A percentile compares a stretch with the other conserved stretches of the same genome.
Conservation (phyloP, 2,113 vertebrate genomes). For the Copsychus sechellarum region DNA sequence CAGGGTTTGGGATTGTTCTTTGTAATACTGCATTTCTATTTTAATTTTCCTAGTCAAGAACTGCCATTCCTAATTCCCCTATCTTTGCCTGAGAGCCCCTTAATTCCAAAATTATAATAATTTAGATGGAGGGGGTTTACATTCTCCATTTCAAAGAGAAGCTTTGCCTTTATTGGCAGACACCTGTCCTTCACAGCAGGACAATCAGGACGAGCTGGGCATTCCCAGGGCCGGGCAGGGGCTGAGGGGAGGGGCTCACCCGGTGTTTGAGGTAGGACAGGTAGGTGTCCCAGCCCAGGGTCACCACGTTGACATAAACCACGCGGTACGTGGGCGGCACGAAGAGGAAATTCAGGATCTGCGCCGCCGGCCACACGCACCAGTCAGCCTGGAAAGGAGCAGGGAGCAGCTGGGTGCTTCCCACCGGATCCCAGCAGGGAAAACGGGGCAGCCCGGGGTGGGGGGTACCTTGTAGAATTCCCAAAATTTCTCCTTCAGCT, state of each 20-base stretch:
- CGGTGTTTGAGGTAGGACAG: slow-evolving; percentile 87
- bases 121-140: too few relatives aligned
- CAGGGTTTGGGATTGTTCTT: too few relatives aligned
- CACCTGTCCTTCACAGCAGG: too few relatives aligned
- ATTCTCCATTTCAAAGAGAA: too few relatives aligned
- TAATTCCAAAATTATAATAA: too few relatives aligned
- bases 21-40: too few relatives aligned
- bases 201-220: too few relatives aligned
- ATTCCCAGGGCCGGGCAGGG: too few relatives aligned
- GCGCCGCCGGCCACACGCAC: slow-evolving; percentile 88
- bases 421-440: accelerated
- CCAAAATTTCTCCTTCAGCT: slow-evolving; percentile 90
- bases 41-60: too few relatives aligned
- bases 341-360: slow-evolving; percentile 91
- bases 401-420: accelerated
- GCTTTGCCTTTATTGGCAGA: too few relatives aligned
- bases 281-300: slow-evolving; percentile 92
- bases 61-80: too few relatives aligned
- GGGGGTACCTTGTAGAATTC: slow-evolving; percentile 86
- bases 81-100: too few relatives aligned
- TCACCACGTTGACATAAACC: slow-evolving; percentile 86
- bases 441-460: accelerated
- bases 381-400: slow-evolving; percentile 79
- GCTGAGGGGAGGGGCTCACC: neutral
- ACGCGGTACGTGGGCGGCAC: slow-evolving; percentile 84